Base-by-base conservation (phyloP, 2,888 invertebrate species). In the Leptinotarsa tumamoca region DNA sequence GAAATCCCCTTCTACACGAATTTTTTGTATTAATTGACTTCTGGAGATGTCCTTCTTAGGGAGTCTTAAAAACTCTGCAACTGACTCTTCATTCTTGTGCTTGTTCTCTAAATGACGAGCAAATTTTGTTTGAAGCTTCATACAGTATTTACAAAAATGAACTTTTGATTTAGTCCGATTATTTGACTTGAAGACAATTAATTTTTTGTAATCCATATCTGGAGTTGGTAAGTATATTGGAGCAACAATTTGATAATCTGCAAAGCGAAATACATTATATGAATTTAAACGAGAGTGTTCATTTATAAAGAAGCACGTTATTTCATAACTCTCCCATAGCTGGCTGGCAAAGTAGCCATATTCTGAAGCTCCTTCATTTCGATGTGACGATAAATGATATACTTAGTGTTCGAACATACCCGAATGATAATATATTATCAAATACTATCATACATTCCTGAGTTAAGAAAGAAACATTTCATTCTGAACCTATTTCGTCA, bases 131-230 rank as follows among this genome's bases (percentile, higher is more conserved):
- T 68, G 68, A 58, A 49, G 54, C 56, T 50, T 72, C 27, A 58
- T 67, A 68, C 68, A 72, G 58, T 58, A 72, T 56, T 23, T 67
- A 61, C 72, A 72, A 68, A 72, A 67, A 67, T 68, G 72, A 33
- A 33, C 33, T 33, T 27, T 33, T 5, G 33, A 33, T 33, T 33
- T 33, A 33, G 14, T 72, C 52, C 33, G 15, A 61, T 66, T 66
- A 10, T 27, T 33, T 23, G 10, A 23, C 4, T 23, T 63, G 1
- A 7, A 54, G 23, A 23, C 3, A 2, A 33, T 49, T 43, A 58
- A 43, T 70, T 43, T 58, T 58, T 61, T 61, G 61, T 70, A 43
- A 54, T 70, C 61, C 56, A 70, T 66, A 23, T 66, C 23, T 17
- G 66, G 15, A 66, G 21, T 66, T 66, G 66, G 66, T 10, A 61